Evolutionary conservation across 2,888 invertebrate species (phyloP).

Genomic region (Lochmaea capreae): DNA sequence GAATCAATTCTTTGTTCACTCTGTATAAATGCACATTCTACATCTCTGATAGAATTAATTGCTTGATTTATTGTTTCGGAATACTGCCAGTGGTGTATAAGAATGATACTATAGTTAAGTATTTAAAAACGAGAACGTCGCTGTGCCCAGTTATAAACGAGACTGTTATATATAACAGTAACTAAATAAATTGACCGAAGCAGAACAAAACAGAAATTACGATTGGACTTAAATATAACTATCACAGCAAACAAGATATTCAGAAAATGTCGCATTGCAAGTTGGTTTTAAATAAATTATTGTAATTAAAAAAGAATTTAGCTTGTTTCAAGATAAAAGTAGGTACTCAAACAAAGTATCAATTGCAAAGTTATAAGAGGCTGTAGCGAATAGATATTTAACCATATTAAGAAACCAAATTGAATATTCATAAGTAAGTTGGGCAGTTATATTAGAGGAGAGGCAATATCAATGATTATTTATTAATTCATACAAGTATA

Average conservation of each 20-base stretch:
- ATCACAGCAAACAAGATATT: slow-evolving; percentile 2
- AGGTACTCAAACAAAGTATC: too few relatives aligned
- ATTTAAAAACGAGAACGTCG: slow-evolving; percentile 41
- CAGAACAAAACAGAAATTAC: slow-evolving; percentile 44
- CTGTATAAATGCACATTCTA: slow-evolving; percentile 18
- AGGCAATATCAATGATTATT: too few relatives aligned
- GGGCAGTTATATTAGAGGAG: too few relatives aligned
- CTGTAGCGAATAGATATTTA: too few relatives aligned
- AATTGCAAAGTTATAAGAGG: too few relatives aligned
- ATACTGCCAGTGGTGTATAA: slow-evolving; percentile 41
- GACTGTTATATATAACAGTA: slow-evolving; percentile 47
- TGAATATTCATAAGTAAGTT: too few relatives aligned
- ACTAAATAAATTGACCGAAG: slow-evolving; percentile 45
- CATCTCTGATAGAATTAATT: slow-evolving; percentile 38
- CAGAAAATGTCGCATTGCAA: slow-evolving; percentile 1
- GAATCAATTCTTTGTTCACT: background rate
- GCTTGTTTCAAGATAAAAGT: too few relatives aligned
- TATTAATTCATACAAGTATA: too few relatives aligned
- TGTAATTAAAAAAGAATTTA: background rate
- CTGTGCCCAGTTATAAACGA: slow-evolving; percentile 43
- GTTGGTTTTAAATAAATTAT: background rate
- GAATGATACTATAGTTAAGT: slow-evolving; percentile 40
- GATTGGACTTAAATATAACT: slow-evolving; percentile 11
- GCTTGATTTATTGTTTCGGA: slow-evolving; percentile 39
- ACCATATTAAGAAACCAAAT: too few relatives aligned